A percentile compares a stretch with the other conserved stretches of the same genome.
Evolutionary conservation across 2,888 invertebrate species (phyloP).

Genomic region (Diaphora mendica): DNA sequence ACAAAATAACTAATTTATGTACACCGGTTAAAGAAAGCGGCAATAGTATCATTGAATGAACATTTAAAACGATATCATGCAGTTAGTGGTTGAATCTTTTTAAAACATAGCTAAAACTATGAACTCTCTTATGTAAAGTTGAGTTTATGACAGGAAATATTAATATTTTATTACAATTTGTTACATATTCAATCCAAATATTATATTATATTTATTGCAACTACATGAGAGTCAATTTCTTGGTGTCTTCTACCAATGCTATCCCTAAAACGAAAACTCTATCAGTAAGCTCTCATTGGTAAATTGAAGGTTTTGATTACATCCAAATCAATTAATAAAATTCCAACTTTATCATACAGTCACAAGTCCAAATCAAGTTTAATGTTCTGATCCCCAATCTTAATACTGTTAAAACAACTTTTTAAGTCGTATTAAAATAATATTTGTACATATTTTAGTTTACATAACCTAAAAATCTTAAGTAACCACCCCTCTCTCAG

Average conservation of each 20-base stretch:
- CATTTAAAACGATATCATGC: not conserved
- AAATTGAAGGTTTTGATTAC: not conserved
- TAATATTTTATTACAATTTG: too few relatives aligned
- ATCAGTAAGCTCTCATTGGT: not conserved
- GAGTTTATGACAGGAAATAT: not conserved
- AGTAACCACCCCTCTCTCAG: conserved; percentile 87
- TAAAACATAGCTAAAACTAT: not conserved
- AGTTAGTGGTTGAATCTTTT: not conserved
- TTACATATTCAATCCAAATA: not conserved
- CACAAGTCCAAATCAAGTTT: not conserved
- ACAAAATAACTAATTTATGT: not conserved
- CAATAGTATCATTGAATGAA: not conserved
- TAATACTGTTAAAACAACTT: conserved; percentile 28
- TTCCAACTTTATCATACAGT: not conserved
- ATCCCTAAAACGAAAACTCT: not conserved
- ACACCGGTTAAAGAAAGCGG: not conserved
- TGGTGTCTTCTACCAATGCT: not conserved
- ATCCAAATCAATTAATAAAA: not conserved
- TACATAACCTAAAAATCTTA: conserved; percentile 52
- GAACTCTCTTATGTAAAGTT: not conserved
- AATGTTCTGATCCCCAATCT: not conserved
- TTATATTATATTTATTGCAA: not conserved
- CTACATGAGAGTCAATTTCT: not conserved
- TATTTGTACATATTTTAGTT: conserved; percentile 27
- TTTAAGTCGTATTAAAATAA: conserved; percentile 16